These are phyloP conservation scores for Myotis findleyi DNA, from an alignment of 2,797 vertebrate species.

Conservation along the genomic window DNA sequence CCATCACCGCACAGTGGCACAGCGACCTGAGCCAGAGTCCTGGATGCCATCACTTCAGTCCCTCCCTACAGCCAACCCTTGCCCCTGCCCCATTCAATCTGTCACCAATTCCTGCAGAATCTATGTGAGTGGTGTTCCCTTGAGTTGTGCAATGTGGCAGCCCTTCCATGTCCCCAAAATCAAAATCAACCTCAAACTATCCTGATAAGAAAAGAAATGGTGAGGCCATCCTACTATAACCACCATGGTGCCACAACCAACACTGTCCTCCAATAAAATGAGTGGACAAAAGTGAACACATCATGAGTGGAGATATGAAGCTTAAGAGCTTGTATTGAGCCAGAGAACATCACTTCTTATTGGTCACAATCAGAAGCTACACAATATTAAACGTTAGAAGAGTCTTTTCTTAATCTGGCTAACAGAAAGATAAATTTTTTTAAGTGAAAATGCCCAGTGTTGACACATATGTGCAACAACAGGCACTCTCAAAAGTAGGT, in stretches of 20 bases:
- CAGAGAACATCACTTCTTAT: not conserved
- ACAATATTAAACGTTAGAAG: not conserved
- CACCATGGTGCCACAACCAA: no score
- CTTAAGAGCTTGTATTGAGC: not conserved
- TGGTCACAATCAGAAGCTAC: no score
- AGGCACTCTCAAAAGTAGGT: not conserved
- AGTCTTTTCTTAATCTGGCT: not conserved
- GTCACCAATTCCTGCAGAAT: not conserved
- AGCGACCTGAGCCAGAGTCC: not conserved
- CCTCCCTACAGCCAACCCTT: not conserved
- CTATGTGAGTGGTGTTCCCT: not conserved
- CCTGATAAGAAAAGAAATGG: not conserved
- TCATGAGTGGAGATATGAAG: fast-evolving
- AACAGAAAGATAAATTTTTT: not conserved
- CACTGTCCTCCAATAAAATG: not conserved
- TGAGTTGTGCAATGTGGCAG: fast-evolving
- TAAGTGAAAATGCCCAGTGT: not conserved
- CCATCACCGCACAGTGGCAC: fast-evolving
- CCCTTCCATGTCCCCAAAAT: not conserved
- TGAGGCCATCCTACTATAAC: not conserved
- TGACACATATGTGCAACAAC: not conserved
- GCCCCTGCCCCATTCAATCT: no score
- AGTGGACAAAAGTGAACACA: no score
- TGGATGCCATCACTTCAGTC: not conserved
- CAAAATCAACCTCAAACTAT: not conserved